Conservation (phyloP, 2,113 vertebrate genomes). For the Nanger granti region DNA sequence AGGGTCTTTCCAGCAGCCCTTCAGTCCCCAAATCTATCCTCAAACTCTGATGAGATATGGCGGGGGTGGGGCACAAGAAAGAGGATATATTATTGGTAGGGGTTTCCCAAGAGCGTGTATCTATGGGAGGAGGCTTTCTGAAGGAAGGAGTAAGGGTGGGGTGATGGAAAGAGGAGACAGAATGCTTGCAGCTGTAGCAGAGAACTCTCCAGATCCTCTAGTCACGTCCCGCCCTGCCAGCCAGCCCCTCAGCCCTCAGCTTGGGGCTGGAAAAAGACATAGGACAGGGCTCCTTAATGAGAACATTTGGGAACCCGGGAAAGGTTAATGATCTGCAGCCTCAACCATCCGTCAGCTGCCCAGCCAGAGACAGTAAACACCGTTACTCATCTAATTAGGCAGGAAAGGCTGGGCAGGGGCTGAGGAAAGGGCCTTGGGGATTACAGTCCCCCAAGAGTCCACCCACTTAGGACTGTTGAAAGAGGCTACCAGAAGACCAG, state of each 20-base stretch:
- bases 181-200: neutral
- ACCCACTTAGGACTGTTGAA: neutral
- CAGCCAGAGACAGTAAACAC: slow-evolving; percentile 69
- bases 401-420: slow-evolving; percentile 63
- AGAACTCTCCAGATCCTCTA: slow-evolving; percentile 23
- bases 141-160: neutral
- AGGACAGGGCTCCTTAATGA: slow-evolving; percentile 67
- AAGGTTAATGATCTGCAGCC: slow-evolving; percentile 71
- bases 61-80: too few relatives aligned
- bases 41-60: too few relatives aligned
- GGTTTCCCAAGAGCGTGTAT: neutral
- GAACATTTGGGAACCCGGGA: slow-evolving; percentile 67
- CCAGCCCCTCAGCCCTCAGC: slow-evolving; percentile 3
- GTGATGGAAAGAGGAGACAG: neutral
- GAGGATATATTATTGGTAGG: neutral
- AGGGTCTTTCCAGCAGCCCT: too few relatives aligned
- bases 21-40: too few relatives aligned
- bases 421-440: slow-evolving; percentile 36
- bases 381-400: slow-evolving; percentile 68
- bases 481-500: slow-evolving; percentile 1
- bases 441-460: slow-evolving; percentile 41
- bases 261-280: slow-evolving; percentile 49
- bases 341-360: slow-evolving; percentile 63
- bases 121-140: neutral
- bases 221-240: slow-evolving; percentile 13